Base-by-base conservation (phyloP, 1,140 invertebrate genomes). In the Saccostrea glomerata region DNA sequence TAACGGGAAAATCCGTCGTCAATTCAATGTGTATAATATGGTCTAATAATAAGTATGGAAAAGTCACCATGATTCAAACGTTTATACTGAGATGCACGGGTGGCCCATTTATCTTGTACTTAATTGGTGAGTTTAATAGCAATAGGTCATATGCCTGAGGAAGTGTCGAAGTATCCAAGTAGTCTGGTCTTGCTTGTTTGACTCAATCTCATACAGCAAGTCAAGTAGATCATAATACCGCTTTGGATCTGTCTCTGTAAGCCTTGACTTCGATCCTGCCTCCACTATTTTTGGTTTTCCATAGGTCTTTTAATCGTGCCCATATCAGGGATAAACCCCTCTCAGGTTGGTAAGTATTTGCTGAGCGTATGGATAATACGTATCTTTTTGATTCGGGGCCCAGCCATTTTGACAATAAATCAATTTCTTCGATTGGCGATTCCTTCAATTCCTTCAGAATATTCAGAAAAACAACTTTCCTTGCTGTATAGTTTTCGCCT, bases 121-220 rank as follows among this genome's bases (percentile, higher is more conserved):
- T n/a, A n/a, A n/a, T n/a, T n/a, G n/a, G n/a, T n/a, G n/a, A n/a
- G n/a, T n/a, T n/a, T n/a, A n/a, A n/a, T n/a, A n/a, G n/a, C n/a
- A n/a, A n/a, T n/a, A n/a, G 88, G 83, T 12, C 13, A 20, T 5
- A 92, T 85, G 3, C 90, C 89, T 30, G 30, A 11, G 17, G 88
- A 88, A 0, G 91, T 82, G 47, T 90, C 86, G 73, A 88, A 90
- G 25, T 91, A 90, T 9, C 70, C n/a, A 20, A 92, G 84, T 2
- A 84, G 5, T 13, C 0, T 20, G 2, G 56, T 92, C 82, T 40
- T 86, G 40, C 23, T 89, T 91, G 6, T 77, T n/a, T 0, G 86
- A 73, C 11, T 89, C n/a, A 12, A 92, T 87, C 60, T n/a, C n/a
- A n/a, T n/a, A n/a, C n/a, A n/a, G n/a, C n/a, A n/a, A n/a, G n/a